A percentile compares a stretch with the other conserved stretches of the same genome.
phyloP scores from a whole-genome alignment of 1,140 invertebrate genomes.

The Dinothrombium tinctorium region DNA sequence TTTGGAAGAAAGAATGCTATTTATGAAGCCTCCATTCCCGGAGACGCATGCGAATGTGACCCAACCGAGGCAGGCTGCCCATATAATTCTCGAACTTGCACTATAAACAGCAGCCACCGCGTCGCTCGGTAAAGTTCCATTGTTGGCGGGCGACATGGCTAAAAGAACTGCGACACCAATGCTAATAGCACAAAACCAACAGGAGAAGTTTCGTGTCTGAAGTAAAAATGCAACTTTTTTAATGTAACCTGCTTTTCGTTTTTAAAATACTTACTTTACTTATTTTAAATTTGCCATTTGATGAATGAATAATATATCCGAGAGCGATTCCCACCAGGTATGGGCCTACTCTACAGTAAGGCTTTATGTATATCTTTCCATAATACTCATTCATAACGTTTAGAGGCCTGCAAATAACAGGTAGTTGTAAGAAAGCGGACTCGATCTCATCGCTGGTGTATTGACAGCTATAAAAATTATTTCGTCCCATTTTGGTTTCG shows the following conservation, averaged over 20 bases:
- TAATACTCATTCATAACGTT: conserved; percentile 33
- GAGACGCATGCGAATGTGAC: conserved; percentile 65
- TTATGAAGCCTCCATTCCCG: conserved; percentile 26
- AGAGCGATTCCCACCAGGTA: conserved; percentile 27
- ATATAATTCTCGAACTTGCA: conserved; percentile 53
- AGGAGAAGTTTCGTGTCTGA: conserved; percentile 3
- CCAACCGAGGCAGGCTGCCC: conserved; percentile 58
- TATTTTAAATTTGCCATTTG: conserved; percentile 5
- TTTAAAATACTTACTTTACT: conserved; percentile 13
- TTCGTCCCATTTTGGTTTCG: too few relatives aligned
- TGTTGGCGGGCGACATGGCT: conserved; percentile 16
- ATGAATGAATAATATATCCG: conserved; percentile 21
- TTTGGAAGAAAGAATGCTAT: conserved; percentile 22
- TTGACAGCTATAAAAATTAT: too few relatives aligned
- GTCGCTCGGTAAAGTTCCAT: conserved; percentile 12
- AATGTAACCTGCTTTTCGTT: background rate
- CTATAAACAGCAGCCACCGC: conserved; percentile 40
- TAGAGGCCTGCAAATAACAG: conserved; percentile 9
- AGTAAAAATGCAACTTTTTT: background rate
- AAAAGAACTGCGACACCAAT: conserved; percentile 11
- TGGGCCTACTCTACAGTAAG: conserved; percentile 28
- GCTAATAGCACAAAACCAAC: conserved; percentile 11
- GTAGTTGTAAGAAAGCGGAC: background rate
- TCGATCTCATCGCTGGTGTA: too few relatives aligned
- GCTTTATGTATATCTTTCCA: conserved; percentile 61